Evolutionary conservation across 2,888 invertebrate species (phyloP).

Genomic region (Torymus tubicola): DNA sequence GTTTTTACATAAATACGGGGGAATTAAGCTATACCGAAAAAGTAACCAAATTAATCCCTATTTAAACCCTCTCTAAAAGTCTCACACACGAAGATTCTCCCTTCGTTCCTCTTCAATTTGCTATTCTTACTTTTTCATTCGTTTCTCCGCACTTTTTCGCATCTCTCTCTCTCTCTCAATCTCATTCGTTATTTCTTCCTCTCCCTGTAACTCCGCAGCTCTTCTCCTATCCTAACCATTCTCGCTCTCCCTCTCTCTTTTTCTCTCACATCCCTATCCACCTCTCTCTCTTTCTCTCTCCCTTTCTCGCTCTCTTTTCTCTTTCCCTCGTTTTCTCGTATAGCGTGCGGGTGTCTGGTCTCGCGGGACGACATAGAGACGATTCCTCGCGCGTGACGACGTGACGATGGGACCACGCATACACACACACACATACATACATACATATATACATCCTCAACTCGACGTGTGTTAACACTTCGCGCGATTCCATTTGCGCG

Average conservation of each 20-base stretch:
- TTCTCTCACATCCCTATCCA: neutral
- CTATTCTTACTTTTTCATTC: too few species aligned
- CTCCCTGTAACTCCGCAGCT: too few species aligned
- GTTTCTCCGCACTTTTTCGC: too few species aligned
- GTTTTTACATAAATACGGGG: too few species aligned
- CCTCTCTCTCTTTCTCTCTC: neutral
- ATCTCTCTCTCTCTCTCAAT: too few species aligned
- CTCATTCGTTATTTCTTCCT: too few species aligned
- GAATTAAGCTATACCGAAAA: too few species aligned
- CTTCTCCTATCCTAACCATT: too few species aligned
- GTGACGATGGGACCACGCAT: conserved; percentile 58
- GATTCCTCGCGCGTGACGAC: conserved; percentile 63
- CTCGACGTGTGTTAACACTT: conserved; percentile 62
- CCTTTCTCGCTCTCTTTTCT: neutral
- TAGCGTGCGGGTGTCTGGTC: conserved; percentile 54
- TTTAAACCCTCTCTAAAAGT: conserved; percentile 9
- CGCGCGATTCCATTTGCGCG: conserved; percentile 67
- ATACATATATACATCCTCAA: neutral
- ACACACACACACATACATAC: neutral
- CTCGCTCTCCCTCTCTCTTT: neutral
- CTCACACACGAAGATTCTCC: neutral
- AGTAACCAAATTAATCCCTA: conserved; percentile 10
- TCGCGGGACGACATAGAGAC: conserved; percentile 66
- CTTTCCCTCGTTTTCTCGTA: conserved; percentile 21
- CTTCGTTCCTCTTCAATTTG: too few species aligned